Evolutionary conservation across 2,888 invertebrate genomes (phyloP).

Genomic region (Malthinus flaveolus): DNA sequence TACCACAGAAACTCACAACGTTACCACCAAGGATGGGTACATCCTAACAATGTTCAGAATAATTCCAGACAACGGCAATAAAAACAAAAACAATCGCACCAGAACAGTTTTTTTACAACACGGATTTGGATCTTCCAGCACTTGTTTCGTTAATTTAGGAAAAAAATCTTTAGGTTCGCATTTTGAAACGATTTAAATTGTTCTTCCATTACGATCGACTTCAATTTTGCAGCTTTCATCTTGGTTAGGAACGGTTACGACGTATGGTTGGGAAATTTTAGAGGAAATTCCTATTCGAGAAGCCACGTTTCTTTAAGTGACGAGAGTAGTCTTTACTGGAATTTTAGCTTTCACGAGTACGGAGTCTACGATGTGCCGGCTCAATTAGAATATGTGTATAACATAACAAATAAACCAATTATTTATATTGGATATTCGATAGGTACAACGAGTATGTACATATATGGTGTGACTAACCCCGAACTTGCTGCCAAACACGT

Average conservation of each 20-base stretch:
- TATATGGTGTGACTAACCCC: constrained; percentile 25
- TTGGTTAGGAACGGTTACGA: constrained; percentile 28
- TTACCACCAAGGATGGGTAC: constrained; percentile 30
- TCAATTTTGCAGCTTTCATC: constrained; percentile 19
- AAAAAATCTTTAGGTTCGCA: constrained; percentile 24
- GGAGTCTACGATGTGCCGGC: constrained; percentile 28
- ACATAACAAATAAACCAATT: constrained; percentile 22
- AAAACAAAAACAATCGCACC: not conserved
- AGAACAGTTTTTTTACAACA: constrained; percentile 29
- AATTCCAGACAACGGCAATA: constrained; percentile 9
- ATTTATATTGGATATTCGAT: constrained; percentile 30
- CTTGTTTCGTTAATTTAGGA: constrained; percentile 22
- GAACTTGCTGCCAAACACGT: constrained; percentile 18
- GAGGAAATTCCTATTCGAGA: constrained; percentile 29
- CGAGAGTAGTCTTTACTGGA: constrained; percentile 22
- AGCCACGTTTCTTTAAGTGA: constrained; percentile 16
- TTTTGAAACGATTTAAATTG: not conserved
- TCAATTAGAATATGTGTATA: constrained; percentile 19
- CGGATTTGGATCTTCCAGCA: constrained; percentile 23
- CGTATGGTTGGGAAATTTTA: constrained; percentile 32
- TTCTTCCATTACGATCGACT: no score
- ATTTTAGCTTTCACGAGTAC: constrained; percentile 30
- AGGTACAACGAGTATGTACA: constrained; percentile 27
- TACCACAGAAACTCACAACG: constrained; percentile 23
- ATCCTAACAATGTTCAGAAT: constrained; percentile 27